Conservation (phyloP, 1,140 invertebrate genomes). For the Manduca sexta region DNA sequence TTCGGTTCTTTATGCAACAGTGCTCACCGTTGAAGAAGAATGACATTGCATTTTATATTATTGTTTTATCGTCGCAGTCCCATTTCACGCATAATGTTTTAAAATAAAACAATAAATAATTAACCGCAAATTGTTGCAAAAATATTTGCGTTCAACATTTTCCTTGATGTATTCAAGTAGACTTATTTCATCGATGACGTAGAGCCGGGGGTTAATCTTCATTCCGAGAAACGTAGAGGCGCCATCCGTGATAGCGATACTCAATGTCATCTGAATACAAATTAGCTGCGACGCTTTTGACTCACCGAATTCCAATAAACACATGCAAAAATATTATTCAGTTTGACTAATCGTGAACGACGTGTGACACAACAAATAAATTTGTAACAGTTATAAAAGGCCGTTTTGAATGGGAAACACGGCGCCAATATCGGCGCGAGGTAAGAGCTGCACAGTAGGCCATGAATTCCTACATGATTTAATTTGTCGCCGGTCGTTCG, state of each 20-base stretch:
- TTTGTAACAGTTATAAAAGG: conserved; percentile 7
- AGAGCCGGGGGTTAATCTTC: conserved; percentile 7
- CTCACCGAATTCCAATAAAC: conserved; percentile 30
- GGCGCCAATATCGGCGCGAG: conserved; percentile 24
- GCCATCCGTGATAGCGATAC: background rate
- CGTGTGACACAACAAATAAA: background rate
- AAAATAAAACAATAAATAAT: no score
- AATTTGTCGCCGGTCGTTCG: conserved; percentile 38
- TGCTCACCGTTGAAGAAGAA: no score
- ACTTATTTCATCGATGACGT: background rate
- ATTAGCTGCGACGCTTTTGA: conserved; percentile 23
- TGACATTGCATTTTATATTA: no score
- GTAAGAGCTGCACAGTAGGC: conserved; percentile 42
- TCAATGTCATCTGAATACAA: conserved; percentile 3
- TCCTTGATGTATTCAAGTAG: conserved; percentile 4
- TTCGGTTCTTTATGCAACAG: no score
- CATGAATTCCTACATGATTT: conserved; percentile 50
- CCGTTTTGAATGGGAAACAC: conserved; percentile 33
- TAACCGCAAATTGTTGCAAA: no score
- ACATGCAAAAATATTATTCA: background rate
- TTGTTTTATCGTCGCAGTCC: no score
- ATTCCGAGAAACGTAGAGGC: conserved; percentile 13
- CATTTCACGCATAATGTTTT: no score
- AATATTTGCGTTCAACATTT: background rate
- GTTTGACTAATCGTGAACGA: conserved; percentile 2